A percentile compares a stretch with the other conserved stretches of the same genome.
Evolutionary conservation across 2,113 vertebrate species (phyloP).

Genomic region (Craseonycteris thonglongyai): DNA sequence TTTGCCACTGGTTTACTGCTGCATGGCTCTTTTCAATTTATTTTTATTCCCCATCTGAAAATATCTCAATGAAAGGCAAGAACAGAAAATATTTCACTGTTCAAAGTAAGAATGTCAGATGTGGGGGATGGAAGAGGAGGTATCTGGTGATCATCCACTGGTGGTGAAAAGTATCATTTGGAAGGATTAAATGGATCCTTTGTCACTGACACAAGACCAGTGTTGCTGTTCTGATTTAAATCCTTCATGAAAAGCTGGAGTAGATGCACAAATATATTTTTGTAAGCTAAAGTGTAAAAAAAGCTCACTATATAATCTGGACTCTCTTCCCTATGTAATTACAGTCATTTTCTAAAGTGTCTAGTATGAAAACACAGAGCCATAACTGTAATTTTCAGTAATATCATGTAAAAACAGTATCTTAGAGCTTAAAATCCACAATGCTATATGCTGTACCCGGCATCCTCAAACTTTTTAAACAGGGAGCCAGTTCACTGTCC

Average conservation of each 20-base stretch:
- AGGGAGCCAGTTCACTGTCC: no score
- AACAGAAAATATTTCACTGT: background rate
- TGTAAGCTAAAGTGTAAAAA: constrained; percentile 67
- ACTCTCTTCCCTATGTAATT: constrained; percentile 72
- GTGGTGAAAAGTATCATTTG: background rate
- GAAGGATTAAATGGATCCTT: background rate
- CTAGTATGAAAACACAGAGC: constrained; percentile 71
- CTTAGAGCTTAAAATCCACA: constrained; percentile 47
- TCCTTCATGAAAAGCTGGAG: background rate
- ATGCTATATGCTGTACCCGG: background rate
- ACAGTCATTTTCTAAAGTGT: constrained; percentile 73
- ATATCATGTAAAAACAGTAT: constrained; percentile 55
- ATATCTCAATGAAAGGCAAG: background rate
- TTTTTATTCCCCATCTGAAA: constrained; percentile 23
- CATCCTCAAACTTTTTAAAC: no score
- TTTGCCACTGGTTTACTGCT: background rate
- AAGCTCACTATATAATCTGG: constrained; percentile 66
- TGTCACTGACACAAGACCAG: background rate
- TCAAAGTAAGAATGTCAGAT: background rate
- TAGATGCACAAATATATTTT: constrained; percentile 47
- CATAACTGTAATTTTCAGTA: constrained; percentile 64
- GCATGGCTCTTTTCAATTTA: background rate
- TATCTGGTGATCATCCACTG: background rate
- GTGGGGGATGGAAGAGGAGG: background rate
- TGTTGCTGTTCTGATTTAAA: constrained; percentile 10